Percentiles rank a stretch among this genome's conserved stretches.
Conservation (phyloP, 1,140 invertebrate species). For the Anadara kagoshimensis region DNA sequence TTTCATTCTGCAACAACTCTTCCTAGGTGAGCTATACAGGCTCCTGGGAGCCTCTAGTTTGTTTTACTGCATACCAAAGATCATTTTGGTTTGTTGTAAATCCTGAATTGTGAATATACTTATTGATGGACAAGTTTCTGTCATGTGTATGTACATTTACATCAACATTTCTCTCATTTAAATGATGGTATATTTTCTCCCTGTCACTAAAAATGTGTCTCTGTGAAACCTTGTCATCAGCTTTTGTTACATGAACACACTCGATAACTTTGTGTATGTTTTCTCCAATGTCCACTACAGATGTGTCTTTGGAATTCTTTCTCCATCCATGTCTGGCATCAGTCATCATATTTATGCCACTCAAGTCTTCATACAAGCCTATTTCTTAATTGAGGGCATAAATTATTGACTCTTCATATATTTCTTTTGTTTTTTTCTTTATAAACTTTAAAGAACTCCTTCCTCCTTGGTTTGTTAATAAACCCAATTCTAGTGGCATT, state of each 20-base stretch:
- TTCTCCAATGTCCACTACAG: conserved; percentile 15
- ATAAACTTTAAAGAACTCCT: not conserved
- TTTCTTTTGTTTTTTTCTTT: not conserved
- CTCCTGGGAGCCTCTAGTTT: too few relatives aligned
- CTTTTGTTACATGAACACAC: conserved; percentile 15
- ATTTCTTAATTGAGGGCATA: conserved; percentile 19
- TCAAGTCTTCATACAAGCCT: conserved; percentile 9
- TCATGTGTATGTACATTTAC: conserved; percentile 14
- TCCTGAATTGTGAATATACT: conserved; percentile 8
- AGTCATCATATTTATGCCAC: conserved; percentile 1
- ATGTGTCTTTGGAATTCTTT: conserved; percentile 20
- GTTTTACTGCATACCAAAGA: conserved; percentile 27
- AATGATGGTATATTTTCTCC: not conserved
- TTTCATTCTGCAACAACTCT: too few relatives aligned
- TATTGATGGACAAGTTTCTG: conserved; percentile 16
- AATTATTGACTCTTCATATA: not conserved
- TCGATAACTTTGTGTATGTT: conserved; percentile 16
- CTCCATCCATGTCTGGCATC: conserved; percentile 20
- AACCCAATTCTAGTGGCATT: conserved; percentile 9
- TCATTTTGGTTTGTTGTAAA: conserved; percentile 31
- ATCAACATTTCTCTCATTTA: too few relatives aligned
- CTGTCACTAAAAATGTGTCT: not conserved
- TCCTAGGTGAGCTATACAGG: too few relatives aligned
- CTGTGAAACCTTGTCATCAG: conserved; percentile 7
- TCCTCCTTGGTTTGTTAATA: conserved; percentile 8